Evolutionary conservation across 1,140 invertebrate species (phyloP).

Genomic region (Drosophila teissieri): DNA sequence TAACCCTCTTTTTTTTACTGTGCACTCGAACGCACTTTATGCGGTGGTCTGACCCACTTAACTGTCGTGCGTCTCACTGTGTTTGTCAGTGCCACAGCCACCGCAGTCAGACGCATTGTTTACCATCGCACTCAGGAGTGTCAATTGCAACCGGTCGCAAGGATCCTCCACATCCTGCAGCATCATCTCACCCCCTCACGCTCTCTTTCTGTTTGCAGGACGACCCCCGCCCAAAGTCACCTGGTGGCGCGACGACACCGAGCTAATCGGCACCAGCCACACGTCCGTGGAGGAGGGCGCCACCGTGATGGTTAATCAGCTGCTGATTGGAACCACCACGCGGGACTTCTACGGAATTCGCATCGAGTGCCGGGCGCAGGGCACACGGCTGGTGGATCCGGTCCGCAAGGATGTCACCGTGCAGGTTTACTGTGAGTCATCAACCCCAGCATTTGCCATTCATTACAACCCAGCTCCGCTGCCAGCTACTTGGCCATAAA

Average conservation of each 20-base stretch:
- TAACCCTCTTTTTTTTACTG: background rate
- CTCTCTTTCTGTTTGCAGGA: constrained; percentile 82
- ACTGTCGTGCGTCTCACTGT: constrained; percentile 7
- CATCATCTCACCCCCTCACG: background rate
- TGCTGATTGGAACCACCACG: constrained; percentile 87
- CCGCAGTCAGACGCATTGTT: constrained; percentile 46
- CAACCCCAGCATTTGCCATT: constrained; percentile 6
- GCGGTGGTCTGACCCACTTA: constrained; percentile 39
- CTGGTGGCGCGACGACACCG: constrained; percentile 91
- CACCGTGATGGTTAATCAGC: constrained; percentile 88
- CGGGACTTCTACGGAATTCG: constrained; percentile 87
- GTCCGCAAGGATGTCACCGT: constrained; percentile 87
- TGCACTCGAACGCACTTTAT: constrained; percentile 1
- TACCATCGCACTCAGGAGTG: constrained; percentile 34
- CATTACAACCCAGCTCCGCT: background rate
- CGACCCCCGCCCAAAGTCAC: constrained; percentile 90
- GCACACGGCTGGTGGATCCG: constrained; percentile 86
- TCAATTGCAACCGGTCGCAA: constrained; percentile 36
- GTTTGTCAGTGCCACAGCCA: constrained; percentile 22
- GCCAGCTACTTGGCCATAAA: background rate
- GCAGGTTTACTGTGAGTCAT: constrained; percentile 88
- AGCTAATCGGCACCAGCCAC: constrained; percentile 89
- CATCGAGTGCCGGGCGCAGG: constrained; percentile 89
- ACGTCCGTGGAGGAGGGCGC: constrained; percentile 86
- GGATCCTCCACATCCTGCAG: constrained; percentile 4